Conservation (phyloP, 2,888 invertebrate species). For the Allacma fusca region DNA sequence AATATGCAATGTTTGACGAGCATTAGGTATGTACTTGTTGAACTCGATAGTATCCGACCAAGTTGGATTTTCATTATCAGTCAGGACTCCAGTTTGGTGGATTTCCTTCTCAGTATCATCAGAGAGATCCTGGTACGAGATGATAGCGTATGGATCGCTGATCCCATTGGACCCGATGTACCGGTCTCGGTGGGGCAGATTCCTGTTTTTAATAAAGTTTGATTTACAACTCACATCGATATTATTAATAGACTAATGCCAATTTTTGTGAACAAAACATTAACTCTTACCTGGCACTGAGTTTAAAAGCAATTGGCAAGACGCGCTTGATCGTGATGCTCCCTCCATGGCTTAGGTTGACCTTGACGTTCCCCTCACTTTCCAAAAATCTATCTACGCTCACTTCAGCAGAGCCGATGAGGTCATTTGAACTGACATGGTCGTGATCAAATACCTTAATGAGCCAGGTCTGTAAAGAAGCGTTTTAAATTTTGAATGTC, state of each 20-base stretch:
- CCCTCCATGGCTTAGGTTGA: neutral
- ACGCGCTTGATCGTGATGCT: neutral
- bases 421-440: neutral
- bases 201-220: neutral
- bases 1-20: neutral
- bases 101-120: neutral
- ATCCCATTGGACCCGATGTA: neutral
- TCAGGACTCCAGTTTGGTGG: neutral
- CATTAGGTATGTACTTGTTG: neutral
- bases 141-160: slow-evolving; percentile 25
- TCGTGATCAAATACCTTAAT: slow-evolving; percentile 28
- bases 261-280: neutral
- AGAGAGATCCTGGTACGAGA: neutral
- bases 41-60: slow-evolving; percentile 29
- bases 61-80: slow-evolving; percentile 16
- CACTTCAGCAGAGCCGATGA: neutral
- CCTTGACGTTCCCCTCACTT: neutral
- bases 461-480: slow-evolving; percentile 13
- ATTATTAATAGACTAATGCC: neutral
- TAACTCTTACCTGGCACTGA: slow-evolving; percentile 21
- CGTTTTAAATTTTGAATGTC: too few species aligned
- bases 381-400: slow-evolving; percentile 1
- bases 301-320: slow-evolving; percentile 3
- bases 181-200: slow-evolving; percentile 1
- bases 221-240: neutral